A percentile compares a stretch with the other conserved stretches of the same genome.
Evolutionary conservation across 1,140 invertebrate genomes (phyloP).

Genomic region (Formica selysi): DNA sequence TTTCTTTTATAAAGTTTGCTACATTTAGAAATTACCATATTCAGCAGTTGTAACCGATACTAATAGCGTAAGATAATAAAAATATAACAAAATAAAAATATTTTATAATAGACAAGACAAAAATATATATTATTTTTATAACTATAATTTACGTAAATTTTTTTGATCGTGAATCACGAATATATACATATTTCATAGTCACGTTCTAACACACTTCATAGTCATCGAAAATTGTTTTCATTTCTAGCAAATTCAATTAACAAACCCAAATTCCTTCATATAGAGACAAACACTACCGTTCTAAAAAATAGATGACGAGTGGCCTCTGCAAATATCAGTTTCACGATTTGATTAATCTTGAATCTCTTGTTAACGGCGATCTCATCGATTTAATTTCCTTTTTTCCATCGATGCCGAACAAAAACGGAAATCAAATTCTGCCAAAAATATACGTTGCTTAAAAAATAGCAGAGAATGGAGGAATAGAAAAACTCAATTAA

Average conservation of each 20-base stretch:
- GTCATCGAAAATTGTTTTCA: constrained; percentile 55
- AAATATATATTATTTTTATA: constrained; percentile 6
- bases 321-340: constrained; percentile 51
- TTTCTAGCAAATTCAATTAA: constrained; percentile 54
- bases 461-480: constrained; percentile 50
- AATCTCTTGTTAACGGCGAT: constrained; percentile 51
- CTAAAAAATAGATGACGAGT: constrained; percentile 45
- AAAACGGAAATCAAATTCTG: constrained; percentile 51
- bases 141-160: constrained; percentile 7
- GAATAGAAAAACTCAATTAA: constrained; percentile 55
- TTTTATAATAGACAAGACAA: not conserved
- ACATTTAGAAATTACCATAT: not conserved
- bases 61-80: not conserved
- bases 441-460: constrained; percentile 55
- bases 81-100: not conserved
- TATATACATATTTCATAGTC: not conserved
- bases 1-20: not conserved
- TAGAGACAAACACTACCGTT: constrained; percentile 18
- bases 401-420: constrained; percentile 1
- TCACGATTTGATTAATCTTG: constrained; percentile 57
- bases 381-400: constrained; percentile 39
- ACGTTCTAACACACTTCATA: constrained; percentile 27
- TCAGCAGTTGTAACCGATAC: not conserved
- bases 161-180: not conserved
- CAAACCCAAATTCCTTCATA: constrained; percentile 1